Conservation (phyloP, 2,888 invertebrate genomes). For the Trichopoda pennipes region DNA sequence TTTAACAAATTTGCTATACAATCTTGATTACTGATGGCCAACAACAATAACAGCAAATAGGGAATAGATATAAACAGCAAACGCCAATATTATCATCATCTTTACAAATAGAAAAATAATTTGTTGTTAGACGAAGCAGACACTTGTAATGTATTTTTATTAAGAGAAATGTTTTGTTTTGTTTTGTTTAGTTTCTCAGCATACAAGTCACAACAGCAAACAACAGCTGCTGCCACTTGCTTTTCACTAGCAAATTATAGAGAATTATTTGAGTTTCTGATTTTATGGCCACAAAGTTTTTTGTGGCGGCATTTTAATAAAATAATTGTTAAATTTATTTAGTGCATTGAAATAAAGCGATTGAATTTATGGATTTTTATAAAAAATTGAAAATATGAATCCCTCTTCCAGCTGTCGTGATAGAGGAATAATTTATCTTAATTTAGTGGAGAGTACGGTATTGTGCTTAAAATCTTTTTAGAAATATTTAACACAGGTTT, state of each 20-base stretch:
- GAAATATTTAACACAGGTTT: no score
- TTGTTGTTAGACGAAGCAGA: constrained; percentile 37
- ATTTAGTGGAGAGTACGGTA: no score
- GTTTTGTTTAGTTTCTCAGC: constrained; percentile 5
- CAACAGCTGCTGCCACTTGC: constrained; percentile 8
- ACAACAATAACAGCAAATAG: constrained; percentile 1
- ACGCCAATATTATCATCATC: constrained; percentile 27
- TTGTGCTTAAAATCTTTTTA: no score
- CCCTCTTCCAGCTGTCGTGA: no score
- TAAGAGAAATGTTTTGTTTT: not conserved
- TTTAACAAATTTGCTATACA: constrained; percentile 55
- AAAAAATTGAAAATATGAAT: no score
- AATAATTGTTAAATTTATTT: not conserved
- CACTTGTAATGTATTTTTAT: constrained; percentile 6
- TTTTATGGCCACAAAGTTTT: constrained; percentile 4
- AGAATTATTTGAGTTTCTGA: not conserved
- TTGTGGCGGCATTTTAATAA: not conserved
- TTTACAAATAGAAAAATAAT: constrained; percentile 30
- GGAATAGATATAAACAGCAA: not conserved
- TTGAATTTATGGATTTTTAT: no score
- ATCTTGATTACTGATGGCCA: constrained; percentile 57
- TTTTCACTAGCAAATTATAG: not conserved
- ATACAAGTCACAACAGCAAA: not conserved
- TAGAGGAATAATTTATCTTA: no score
- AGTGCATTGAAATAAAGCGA: no score